phyloP scores from a whole-genome alignment of 2,797 vertebrate genomes.

The Hyperoplus lanceolatus region DNA sequence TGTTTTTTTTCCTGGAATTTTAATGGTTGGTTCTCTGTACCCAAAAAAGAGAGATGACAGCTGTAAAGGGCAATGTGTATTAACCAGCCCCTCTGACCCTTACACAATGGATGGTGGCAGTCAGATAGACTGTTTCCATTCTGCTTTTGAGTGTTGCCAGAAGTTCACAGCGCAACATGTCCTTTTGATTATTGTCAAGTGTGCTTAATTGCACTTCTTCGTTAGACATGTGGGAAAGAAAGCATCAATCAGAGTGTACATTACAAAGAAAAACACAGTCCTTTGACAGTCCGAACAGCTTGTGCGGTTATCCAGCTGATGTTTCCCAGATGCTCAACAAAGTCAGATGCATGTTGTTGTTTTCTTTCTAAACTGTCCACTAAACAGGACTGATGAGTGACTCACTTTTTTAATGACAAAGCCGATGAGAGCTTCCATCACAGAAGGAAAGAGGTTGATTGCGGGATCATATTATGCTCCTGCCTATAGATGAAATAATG shows the following conservation, averaged over 20 bases:
- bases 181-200: constrained; percentile 43
- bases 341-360: constrained; percentile 20
- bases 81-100: constrained; percentile 27
- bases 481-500: constrained; percentile 8
- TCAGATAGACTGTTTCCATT: constrained; percentile 10
- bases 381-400: constrained; percentile 23
- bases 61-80: constrained; percentile 50
- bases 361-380: constrained; percentile 40
- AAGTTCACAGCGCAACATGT: constrained; percentile 25
- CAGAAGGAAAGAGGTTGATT: constrained; percentile 33
- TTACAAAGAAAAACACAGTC: constrained; percentile 10
- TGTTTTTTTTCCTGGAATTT: constrained; percentile 74
- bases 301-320: constrained; percentile 33
- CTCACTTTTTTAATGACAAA: constrained; percentile 47
- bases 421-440: constrained; percentile 28
- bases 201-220: constrained; percentile 19
- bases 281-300: constrained; percentile 21
- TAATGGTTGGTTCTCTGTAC: constrained; percentile 63
- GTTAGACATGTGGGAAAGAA: constrained; percentile 19
- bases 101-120: constrained; percentile 19
- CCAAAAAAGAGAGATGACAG: constrained; percentile 34
- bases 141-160: constrained; percentile 36
- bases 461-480: constrained; percentile 19
- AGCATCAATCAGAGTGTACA: constrained; percentile 38
- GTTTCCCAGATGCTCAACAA: constrained; percentile 40